phyloP scores from a whole-genome alignment of 2,113 vertebrate species.

The Oncorhynchus masou region DNA sequence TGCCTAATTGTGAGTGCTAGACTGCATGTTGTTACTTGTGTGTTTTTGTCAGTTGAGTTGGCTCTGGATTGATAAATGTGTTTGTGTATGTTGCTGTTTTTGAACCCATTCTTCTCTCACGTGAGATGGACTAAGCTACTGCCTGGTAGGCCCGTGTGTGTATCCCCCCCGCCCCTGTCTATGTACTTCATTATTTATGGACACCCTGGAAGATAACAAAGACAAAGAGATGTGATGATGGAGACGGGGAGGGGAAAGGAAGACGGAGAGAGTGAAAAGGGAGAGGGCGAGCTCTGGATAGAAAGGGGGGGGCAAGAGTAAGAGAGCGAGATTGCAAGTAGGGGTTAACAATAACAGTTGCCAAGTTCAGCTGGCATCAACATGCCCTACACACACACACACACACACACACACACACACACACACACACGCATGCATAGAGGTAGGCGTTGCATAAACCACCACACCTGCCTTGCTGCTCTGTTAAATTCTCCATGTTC shows the following conservation, averaged over 20 bases:
- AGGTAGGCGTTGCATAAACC: background rate
- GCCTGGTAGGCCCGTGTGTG: background rate
- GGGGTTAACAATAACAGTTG: background rate
- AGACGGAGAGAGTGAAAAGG: background rate
- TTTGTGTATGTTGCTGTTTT: background rate
- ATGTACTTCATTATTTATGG: slow-evolving; percentile 3
- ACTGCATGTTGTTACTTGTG: too few species aligned
- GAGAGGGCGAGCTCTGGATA: background rate
- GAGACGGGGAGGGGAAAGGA: background rate
- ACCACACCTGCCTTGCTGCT: background rate
- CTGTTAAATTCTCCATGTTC: background rate
- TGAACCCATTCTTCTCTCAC: background rate
- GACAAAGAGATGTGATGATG: background rate
- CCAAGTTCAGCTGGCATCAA: background rate
- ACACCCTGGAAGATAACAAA: background rate
- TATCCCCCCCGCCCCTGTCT: background rate
- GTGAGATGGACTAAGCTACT: background rate
- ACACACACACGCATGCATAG: background rate
- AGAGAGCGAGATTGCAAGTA: background rate
- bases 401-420: background rate
- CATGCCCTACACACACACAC: background rate
- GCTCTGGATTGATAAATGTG: background rate
- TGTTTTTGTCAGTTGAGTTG: too few species aligned
- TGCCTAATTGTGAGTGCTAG: too few species aligned
- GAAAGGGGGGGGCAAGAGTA: background rate